Evolutionary conservation across 1,140 invertebrate species (phyloP).

Genomic region (Helicoverpa zea): DNA sequence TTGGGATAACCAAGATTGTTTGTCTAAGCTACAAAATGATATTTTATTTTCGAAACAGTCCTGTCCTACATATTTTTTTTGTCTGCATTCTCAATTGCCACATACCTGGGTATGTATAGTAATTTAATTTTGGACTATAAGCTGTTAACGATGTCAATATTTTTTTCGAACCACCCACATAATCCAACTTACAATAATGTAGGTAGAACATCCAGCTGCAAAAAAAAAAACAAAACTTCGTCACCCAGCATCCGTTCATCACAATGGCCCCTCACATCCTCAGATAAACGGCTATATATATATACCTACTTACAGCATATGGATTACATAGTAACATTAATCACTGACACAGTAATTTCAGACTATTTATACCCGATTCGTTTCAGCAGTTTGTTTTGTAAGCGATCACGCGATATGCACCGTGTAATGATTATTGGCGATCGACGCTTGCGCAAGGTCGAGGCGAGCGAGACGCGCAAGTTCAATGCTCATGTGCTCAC

Average conservation of each 20-base stretch:
- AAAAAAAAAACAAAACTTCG: background rate
- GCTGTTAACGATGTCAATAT: no score
- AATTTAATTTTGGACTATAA: no score
- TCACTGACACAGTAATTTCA: conserved; percentile 38
- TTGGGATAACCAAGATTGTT: no score
- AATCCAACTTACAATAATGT: background rate
- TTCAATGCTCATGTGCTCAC: conserved; percentile 44
- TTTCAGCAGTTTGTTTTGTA: conserved; percentile 45
- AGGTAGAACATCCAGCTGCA: background rate
- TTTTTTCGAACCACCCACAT: background rate
- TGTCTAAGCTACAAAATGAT: no score
- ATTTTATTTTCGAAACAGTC: no score
- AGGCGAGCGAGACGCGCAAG: conserved; percentile 44
- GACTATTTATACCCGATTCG: conserved; percentile 40
- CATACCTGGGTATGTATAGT: no score
- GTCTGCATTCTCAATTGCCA: no score
- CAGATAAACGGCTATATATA: background rate
- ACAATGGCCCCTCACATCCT: background rate
- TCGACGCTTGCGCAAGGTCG: conserved; percentile 45
- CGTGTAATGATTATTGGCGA: conserved; percentile 1
- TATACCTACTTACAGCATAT: background rate
- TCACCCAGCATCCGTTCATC: conserved; percentile 10
- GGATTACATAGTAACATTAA: conserved; percentile 10
- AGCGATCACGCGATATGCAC: conserved; percentile 42
- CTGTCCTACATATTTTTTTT: no score